Evolutionary conservation across 2,797 vertebrate species (phyloP), one percentile per base, ranked within the genome.

Genomic region (Chromobotia macracanthus): DNA sequence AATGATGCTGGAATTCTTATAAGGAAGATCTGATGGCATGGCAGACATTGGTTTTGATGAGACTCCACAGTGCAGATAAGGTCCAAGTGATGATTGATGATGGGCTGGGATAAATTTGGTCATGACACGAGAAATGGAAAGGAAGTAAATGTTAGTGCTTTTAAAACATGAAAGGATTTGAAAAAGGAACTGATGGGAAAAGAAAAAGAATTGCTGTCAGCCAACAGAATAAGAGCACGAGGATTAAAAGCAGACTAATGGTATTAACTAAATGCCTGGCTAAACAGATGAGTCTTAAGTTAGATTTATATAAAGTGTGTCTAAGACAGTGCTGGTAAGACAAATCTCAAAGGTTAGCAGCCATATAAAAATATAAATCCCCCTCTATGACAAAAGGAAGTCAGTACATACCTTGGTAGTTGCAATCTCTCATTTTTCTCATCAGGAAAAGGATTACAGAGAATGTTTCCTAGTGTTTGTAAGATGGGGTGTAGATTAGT

Each of bases 181-280:
- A n/a, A n/a, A n/a, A 41, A 71, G 7, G 56, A 56, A 38, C n/a
- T n/a, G n/a, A n/a, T n/a, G n/a, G n/a, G n/a, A n/a, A n/a, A n/a
- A n/a, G n/a, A n/a, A n/a, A n/a, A n/a, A n/a, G n/a, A n/a, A n/a
- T n/a, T n/a, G n/a, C n/a, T n/a, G n/a, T n/a, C 38, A 41, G 38
- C 38, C 38, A 9, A 9, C 38, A 41, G 38, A 55, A 55, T n/a
- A 55, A 55, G n/a, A 9, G 51, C 38, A 38, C 11, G 3, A 41
- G 69, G 51, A 56, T 71, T 56, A 71, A 31, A 71, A 41, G 51
- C 51, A 3, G 38, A 9, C 38, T 10, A 41, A 13, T 16, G 51
- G 69, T 38, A 38, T 71, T 56, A 23, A 71, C 51, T 56, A 5
- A 21, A 56, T 56, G 31, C 69, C 31, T 56, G 51, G 31, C 69